Percentiles rank a stretch among this genome's conserved stretches.
Evolutionary conservation across 2,113 vertebrate species (phyloP).

Genomic region (Sapajus apella): DNA sequence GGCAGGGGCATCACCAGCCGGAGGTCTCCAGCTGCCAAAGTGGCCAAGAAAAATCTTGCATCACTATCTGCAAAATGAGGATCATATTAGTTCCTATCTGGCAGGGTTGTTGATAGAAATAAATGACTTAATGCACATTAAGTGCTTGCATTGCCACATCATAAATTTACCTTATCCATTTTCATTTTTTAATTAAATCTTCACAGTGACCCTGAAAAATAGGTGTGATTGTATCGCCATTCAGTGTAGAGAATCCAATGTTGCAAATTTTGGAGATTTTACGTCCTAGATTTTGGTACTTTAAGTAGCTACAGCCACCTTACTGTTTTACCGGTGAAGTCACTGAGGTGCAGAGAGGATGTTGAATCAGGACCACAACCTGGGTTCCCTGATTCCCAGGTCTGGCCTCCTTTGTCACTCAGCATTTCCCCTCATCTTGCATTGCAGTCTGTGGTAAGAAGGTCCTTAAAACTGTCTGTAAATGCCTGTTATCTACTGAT

Average conservation of each 20-base stretch:
- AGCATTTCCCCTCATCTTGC: not conserved
- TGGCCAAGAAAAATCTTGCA: too few relatives aligned
- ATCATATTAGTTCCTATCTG: not conserved
- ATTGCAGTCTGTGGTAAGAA: not conserved
- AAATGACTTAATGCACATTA: not conserved
- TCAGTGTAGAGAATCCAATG: not conserved
- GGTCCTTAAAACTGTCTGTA: not conserved
- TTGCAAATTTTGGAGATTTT: not conserved
- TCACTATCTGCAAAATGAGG: not conserved
- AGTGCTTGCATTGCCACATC: not conserved
- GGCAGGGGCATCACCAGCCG: too few relatives aligned
- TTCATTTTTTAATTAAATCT: not conserved
- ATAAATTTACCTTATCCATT: not conserved
- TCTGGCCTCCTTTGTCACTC: not conserved
- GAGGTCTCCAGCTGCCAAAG: too few relatives aligned
- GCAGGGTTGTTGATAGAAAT: not conserved
- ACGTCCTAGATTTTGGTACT: slow-evolving; percentile 11
- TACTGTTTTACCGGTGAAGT: not conserved
- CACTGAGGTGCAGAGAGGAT: not conserved
- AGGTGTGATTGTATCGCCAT: not conserved
- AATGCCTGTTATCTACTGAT: not conserved
- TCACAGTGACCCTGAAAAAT: not conserved
- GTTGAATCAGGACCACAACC: not conserved
- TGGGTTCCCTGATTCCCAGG: fast-evolving
- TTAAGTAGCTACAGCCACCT: not conserved